Base-by-base conservation (phyloP, 1,140 invertebrate species). In the Dufourea novaeangliae region DNA sequence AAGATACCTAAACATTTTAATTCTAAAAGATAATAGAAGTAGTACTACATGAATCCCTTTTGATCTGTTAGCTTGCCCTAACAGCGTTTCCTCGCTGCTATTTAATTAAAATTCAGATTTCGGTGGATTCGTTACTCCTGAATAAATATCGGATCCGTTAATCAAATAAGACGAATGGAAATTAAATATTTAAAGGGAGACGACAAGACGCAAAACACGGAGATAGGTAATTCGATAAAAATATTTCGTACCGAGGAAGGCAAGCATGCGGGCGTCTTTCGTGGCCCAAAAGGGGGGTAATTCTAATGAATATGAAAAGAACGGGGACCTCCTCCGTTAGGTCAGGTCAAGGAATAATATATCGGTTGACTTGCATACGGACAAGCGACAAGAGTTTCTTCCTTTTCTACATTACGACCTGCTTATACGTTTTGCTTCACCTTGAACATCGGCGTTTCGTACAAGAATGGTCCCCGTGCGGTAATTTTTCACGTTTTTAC, bases 281-380 rank as follows among this genome's bases (percentile, higher is more conserved):
- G 70, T 79, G 63, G 69, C 44, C 75, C 68, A 68, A 82, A 78
- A 39, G 25, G 46, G 52, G 66, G 39, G 44, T 39, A 41, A 80
- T 80, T 52, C 86, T 89, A 90, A 92, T 91, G 89, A 92, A 92
- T 92, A 92, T 90, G 88, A 91, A 91, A 91, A n/a, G n/a, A n/a
- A n/a, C n/a, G 87, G 86, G 86, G 85, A n/a, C n/a, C n/a, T n/a
- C 82, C 86, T 89, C 85, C 86, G 85, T 91, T 92, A 86, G 91
- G 89, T 91, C 91, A 91, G 91, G 90, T 92, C 90, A 92, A 92
- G 90, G 89, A 90, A 92, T 92, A 92, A 92, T 92, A 87, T 76
- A 78, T 90, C 86, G 87, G 91, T 92, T 92, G 89, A 91, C 89
- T 92, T 92, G 88, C 90, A 92, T 90, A 83, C 74, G 63, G 69